Evolutionary conservation across 2,888 invertebrate genomes (phyloP).

Genomic region (Agriopis marginaria): DNA sequence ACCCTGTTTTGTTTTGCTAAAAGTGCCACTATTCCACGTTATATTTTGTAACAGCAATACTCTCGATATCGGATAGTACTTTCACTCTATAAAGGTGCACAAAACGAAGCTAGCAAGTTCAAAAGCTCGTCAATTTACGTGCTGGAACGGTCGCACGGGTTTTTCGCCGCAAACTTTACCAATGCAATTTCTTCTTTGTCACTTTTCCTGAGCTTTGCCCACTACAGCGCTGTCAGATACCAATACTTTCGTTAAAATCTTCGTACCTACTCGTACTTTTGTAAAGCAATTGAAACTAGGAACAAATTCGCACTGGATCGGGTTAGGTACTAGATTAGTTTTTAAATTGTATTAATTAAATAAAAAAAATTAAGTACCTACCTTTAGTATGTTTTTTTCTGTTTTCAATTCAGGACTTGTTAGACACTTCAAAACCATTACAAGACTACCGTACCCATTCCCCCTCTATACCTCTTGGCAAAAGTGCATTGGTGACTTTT

Average conservation of each 20-base stretch:
- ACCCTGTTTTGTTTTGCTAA: neutral
- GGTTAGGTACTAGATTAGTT: too few relatives aligned
- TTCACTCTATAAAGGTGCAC: conserved; percentile 30
- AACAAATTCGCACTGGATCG: too few relatives aligned
- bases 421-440: too few relatives aligned
- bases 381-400: too few relatives aligned
- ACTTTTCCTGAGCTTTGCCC: conserved; percentile 33
- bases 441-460: too few relatives aligned
- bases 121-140: conserved; percentile 43
- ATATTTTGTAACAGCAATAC: conserved; percentile 11
- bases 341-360: too few relatives aligned
- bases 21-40: conserved; percentile 4
- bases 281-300: neutral
- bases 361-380: too few relatives aligned
- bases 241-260: conserved; percentile 28
- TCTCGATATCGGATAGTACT: conserved; percentile 29
- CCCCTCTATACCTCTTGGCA: too few relatives aligned
- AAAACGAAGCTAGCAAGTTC: conserved; percentile 35
- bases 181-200: conserved; percentile 43
- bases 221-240: conserved; percentile 32
- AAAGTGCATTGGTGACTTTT: too few relatives aligned
- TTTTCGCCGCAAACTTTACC: conserved; percentile 41
- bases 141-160: conserved; percentile 29
- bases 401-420: too few relatives aligned
- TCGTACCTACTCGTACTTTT: conserved; percentile 3